phyloP scores from a whole-genome alignment of 2,888 invertebrate species.

The Amphipyra berbera region DNA sequence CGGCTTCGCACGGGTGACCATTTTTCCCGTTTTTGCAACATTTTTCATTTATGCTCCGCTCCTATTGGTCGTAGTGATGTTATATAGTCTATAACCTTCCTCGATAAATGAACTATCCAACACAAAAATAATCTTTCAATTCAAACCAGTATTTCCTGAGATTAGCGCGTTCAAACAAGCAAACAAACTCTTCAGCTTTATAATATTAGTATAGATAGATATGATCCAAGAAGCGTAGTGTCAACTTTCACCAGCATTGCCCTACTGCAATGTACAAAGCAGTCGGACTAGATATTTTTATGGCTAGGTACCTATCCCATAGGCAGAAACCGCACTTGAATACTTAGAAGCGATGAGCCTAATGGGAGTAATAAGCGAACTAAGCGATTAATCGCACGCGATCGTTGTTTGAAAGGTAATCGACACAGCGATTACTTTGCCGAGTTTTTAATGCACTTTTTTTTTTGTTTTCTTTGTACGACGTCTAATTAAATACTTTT shows the following conservation, averaged over 20 bases:
- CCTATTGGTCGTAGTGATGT: no score
- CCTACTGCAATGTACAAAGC: slow-evolving; percentile 17
- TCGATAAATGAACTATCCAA: no score
- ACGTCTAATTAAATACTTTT: no score
- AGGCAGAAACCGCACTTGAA: slow-evolving; percentile 14
- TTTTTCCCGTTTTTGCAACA: no score
- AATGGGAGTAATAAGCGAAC: neutral
- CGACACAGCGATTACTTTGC: neutral
- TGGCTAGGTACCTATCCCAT: slow-evolving; percentile 10
- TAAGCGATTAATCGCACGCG: slow-evolving; percentile 39
- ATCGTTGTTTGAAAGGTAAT: slow-evolving; percentile 23
- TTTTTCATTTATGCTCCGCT: no score
- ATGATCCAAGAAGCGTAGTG: slow-evolving; percentile 5
- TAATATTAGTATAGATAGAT: no score
- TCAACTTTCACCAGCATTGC: slow-evolving; percentile 43
- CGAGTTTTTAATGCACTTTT: neutral
- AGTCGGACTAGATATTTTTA: slow-evolving; percentile 16
- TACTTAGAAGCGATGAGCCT: slow-evolving; percentile 3
- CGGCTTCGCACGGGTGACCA: no score
- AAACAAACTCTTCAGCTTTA: no score
- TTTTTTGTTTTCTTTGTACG: neutral
- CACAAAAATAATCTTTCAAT: no score
- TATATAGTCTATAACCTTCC: no score
- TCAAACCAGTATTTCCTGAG: no score
- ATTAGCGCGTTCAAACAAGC: no score